Evolutionary conservation across 2,113 vertebrate species (phyloP), one percentile per base, ranked within the genome.

Genomic region (Rhinoptilus africanus): DNA sequence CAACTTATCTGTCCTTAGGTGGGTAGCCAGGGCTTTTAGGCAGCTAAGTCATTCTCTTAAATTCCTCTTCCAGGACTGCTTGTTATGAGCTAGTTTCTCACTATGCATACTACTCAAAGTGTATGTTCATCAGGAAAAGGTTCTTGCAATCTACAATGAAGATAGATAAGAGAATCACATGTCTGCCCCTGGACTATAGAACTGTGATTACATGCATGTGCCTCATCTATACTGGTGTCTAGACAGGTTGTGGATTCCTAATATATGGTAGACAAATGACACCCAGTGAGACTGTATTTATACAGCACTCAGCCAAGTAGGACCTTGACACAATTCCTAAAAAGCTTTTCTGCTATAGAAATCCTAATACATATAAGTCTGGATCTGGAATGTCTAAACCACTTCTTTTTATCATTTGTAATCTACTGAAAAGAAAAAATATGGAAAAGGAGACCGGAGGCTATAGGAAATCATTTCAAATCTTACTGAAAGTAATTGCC

Each of bases 401-500:
- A 14, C 59, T 64, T 56, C 21, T 47, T 69, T 84, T 82, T 82
- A 45, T 66, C 10, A 11, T 41, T 62, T 95, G 35, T 92, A 85
- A 87, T 85, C 57, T 87, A 82, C 81, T 78, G 62, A 93, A 97
- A 91, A 27, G 28, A 95, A 85, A 71, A 72, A 67, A 17, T 19
- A 10, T 89, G 59, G 37, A 64, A 95, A 75, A 87, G 43, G 66
- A 95, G 9, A 34, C 66, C 1, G 1, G 23, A 43, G 23, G 63
- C 21, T 78, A 41, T 15, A 59, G 27, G 28, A 91, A 94, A 78
- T 24, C 13, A 89, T 69, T 77, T 73, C 35, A 80, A 84, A 69
- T 79, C 79, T 92, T 81, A 56, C 30, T 78, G 54, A 67, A 79
- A 75, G 3, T 35, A 62, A 56, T 53, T 62, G 12, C 24, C 57